Base-by-base conservation (phyloP, 2,797 vertebrate species). In the Lepus oiostolus region DNA sequence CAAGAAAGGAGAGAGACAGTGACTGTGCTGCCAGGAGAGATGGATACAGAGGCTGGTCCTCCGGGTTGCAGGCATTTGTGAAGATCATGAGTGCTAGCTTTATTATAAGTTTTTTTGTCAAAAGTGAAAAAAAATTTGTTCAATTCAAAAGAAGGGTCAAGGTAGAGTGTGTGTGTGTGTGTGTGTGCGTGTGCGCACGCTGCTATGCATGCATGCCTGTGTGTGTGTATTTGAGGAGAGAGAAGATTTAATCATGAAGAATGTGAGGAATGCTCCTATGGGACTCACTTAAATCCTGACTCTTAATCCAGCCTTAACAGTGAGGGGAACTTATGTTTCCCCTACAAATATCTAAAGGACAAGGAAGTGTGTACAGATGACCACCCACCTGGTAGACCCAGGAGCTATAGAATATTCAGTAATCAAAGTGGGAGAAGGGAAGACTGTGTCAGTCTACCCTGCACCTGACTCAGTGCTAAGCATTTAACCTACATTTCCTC, bases 41-140 rank as follows among this genome's bases (percentile, higher is more conserved):
- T 5, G 67, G 47, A 88, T 17, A 8, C 16, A 14, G 67, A 52
- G 17, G 19, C 65, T 62, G 35, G 4, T 60, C 17, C 32, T 38
- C 92, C n/a, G 14, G 17, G 42, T 28, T 26, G 1, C 32, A 58
- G 65, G 30, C 3, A 8, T 9, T 9, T 14, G 0, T 7, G 9
- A 22, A 1, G 5, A 54, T 50, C 22, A 24, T 30, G 26, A 3
- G n/a, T 8, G 6, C 7, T 22, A 13, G 32, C 42, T 72, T 88
- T 26, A 8, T 14, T 50, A 81, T 54, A 28, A 50, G 6, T 71
- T 47, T 63, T 72, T 5, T 0, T 90, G 65, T 11, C 65, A 54
- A 58, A 87, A 91, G 74, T 47, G 68, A 32, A 91, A 85, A 72
- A 30, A 81, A 95, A 11, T 6, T 22, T 68, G 74, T 82, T 54